A percentile compares a stretch with the other conserved stretches of the same genome.
Evolutionary conservation across 2,113 vertebrate species (phyloP).

Genomic region (Bambusicola thoracicus): DNA sequence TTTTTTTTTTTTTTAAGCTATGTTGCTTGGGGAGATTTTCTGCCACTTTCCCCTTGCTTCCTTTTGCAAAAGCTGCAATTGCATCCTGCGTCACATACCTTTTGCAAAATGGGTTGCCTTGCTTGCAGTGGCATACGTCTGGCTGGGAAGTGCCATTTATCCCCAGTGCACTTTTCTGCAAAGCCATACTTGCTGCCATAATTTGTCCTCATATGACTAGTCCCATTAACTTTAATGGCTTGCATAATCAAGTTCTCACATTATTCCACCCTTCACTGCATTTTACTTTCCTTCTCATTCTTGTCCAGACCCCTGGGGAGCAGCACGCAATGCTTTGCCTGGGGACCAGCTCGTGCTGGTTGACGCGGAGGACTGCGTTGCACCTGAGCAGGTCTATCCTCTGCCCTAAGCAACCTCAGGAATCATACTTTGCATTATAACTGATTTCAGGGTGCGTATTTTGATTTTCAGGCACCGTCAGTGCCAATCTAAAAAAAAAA

Average conservation of each 20-base stretch:
- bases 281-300: neutral
- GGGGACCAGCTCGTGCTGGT: neutral
- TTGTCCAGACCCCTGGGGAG: neutral
- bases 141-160: neutral
- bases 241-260: slow-evolving; percentile 29
- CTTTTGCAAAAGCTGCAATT: neutral
- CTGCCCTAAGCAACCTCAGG: neutral
- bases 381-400: neutral
- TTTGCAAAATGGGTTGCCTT: neutral
- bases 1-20: too few species aligned
- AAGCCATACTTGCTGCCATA: neutral
- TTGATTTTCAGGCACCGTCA: neutral
- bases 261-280: neutral
- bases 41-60: neutral
- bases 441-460: slow-evolving; percentile 4
- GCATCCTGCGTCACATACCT: neutral
- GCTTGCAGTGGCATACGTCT: neutral
- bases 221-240: slow-evolving; percentile 37
- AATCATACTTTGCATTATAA: neutral
- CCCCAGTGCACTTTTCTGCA: neutral
- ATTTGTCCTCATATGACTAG: neutral
- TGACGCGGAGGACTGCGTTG: neutral
- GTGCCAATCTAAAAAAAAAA: neutral
- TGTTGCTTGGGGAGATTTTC: neutral
- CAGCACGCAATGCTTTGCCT: neutral